Conservation (phyloP, 1,140 invertebrate species). For the Druon quercuslanigerum region DNA sequence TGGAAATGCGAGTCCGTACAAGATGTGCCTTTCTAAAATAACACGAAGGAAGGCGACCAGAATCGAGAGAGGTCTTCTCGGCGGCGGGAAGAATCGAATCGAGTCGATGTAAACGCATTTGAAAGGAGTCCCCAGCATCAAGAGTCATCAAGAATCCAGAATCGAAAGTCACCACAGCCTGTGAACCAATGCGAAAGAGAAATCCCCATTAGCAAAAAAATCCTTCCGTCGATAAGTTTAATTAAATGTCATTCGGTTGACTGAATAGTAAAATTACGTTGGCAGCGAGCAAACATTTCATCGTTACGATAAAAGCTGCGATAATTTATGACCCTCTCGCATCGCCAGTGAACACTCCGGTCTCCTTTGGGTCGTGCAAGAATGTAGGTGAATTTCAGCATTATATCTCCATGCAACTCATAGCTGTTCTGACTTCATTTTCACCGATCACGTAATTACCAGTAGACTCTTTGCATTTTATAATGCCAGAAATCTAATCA, state of each 20-base stretch:
- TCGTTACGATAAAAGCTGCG: neutral
- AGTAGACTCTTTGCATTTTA: neutral
- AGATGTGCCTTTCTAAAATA: conserved; percentile 29
- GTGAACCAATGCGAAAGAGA: neutral
- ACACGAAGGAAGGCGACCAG: conserved; percentile 19
- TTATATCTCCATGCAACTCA: neutral
- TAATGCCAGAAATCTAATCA: neutral
- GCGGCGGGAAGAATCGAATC: conserved; percentile 1
- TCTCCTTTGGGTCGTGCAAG: neutral
- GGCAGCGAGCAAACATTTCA: neutral
- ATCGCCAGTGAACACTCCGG: neutral
- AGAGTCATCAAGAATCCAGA: neutral
- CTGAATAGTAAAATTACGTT: conserved; percentile 10
- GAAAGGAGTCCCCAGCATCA: neutral
- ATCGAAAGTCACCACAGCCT: neutral
- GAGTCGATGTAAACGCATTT: conserved; percentile 19
- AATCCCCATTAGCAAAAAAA: neutral
- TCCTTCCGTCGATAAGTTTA: neutral
- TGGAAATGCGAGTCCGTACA: conserved; percentile 22
- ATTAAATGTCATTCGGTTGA: conserved; percentile 28
- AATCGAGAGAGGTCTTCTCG: neutral
- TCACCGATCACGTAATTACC: neutral
- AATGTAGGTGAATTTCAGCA: conserved; percentile 10
- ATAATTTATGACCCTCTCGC: conserved; percentile 11
- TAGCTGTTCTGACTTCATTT: neutral